Percentiles rank a stretch among this genome's conserved stretches.
phyloP scores from a whole-genome alignment of 2,888 invertebrate genomes.

The Apodemia mormo region DNA sequence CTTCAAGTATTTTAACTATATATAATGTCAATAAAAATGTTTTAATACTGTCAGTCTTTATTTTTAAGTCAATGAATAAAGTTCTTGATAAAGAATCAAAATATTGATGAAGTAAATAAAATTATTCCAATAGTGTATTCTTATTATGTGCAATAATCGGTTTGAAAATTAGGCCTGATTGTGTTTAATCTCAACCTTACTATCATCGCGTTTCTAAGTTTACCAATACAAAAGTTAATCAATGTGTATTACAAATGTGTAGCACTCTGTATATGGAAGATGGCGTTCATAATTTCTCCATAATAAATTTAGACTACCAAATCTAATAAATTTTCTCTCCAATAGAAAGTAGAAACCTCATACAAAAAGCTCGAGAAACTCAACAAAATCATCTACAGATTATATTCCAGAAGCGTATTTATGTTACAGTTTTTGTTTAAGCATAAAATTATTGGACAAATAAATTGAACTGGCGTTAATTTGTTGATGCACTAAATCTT shows the following conservation, averaged over 20 bases:
- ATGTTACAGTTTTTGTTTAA: slow-evolving; percentile 52
- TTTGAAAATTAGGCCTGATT: background rate
- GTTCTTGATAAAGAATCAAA: background rate
- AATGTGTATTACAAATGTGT: background rate
- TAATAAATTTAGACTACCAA: slow-evolving; percentile 43
- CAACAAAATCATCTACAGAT: slow-evolving; percentile 56
- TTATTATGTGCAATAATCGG: background rate
- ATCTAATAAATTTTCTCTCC: slow-evolving; percentile 61
- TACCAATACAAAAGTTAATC: background rate
- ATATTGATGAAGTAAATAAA: background rate
- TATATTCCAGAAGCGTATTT: slow-evolving; percentile 58
- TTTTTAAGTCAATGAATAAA: slow-evolving; percentile 9
- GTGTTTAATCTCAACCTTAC: background rate
- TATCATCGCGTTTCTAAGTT: background rate
- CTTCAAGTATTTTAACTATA: background rate
- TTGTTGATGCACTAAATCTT: slow-evolving; percentile 6
- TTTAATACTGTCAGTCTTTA: slow-evolving; percentile 8
- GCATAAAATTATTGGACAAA: slow-evolving; percentile 46
- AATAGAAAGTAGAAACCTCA: slow-evolving; percentile 51
- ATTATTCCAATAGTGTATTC: background rate
- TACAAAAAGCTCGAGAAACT: slow-evolving; percentile 55
- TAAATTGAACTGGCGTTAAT: slow-evolving; percentile 46
- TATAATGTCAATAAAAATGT: background rate
- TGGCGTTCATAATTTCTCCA: slow-evolving; percentile 21
- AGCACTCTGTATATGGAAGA: slow-evolving; percentile 19